Evolutionary conservation across 2,888 invertebrate genomes (phyloP), one percentile per base, ranked within the genome.

Genomic region (Ramazzottius varieornatus): DNA sequence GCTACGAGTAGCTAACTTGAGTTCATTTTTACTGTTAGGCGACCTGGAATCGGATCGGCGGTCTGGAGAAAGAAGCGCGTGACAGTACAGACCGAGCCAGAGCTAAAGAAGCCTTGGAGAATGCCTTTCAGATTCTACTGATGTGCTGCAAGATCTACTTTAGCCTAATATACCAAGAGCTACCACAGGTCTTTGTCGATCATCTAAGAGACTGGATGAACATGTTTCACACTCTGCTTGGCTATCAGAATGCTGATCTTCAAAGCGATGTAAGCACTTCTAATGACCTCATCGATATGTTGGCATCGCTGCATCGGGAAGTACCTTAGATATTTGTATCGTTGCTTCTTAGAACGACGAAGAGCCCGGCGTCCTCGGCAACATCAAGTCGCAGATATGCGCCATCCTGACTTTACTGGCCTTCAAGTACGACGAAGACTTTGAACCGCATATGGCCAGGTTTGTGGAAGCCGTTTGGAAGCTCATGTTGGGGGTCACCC

Each of bases 361-460:
- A 68, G 88, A 86, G 71, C 84, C 90, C 0, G 90, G 92, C 0
- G 80, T 91, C 1, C 78, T 93, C 72, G 93, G 94, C 74, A 86
- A 89, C 72, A 79, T 94, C 0, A 86, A 91, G 69, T 88, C 92
- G 0, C 93, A 94, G 78, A 86, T 98, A 46, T 98, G 96, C 77
- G 92, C 94, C 75, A 93, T 93, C 73, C 84, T 93, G 16, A 83
- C 77, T 1, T 66, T 86, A 0, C 79, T 99, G 66, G 93, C 96
- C 0, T 87, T 91, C 72, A 93, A 94, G 74, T 99, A 98, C 73
- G 92, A 93, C 73, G 96, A 98, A 76, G 98, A 98, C 74, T 96
- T 98, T 76, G 83, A 83, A 16, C 84, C 85, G 0, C 90, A 86
- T 76, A 83, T 96, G 70, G 86, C 87, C 0, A 82, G 82, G 66